Conservation (phyloP, 2,888 invertebrate species). For the Cactoblastis cactorum region DNA sequence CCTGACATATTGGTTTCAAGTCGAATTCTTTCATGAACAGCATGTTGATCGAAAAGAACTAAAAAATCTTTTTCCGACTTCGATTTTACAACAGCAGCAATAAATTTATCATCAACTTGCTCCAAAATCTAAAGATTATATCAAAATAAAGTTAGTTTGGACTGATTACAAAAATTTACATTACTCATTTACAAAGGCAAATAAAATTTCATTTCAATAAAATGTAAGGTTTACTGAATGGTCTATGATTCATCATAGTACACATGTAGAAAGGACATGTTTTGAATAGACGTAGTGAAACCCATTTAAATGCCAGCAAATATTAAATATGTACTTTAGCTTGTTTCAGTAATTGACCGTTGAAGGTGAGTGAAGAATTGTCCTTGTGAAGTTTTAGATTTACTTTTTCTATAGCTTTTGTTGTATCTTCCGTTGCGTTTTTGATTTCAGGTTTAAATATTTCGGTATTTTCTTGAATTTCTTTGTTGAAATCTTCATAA, state of each 20-base stretch:
- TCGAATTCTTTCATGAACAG: conserved; percentile 90
- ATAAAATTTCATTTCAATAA: no score
- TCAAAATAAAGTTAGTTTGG: no score
- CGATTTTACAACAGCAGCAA: conserved; percentile 69
- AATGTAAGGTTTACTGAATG: no score
- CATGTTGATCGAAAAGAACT: conserved; percentile 91
- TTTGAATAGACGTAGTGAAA: no score
- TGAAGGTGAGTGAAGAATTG: conserved; percentile 50
- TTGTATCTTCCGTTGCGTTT: conserved; percentile 38
- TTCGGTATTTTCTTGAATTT: conserved; percentile 64
- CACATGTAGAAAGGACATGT: no score
- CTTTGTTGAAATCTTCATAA: conserved; percentile 64
- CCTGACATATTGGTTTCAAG: conserved; percentile 84
- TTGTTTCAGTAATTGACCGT: conserved; percentile 42
- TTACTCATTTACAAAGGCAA: no score
- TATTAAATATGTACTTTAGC: conserved; percentile 39
- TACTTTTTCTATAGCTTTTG: conserved; percentile 47
- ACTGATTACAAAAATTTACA: no score
- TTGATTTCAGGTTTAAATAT: conserved; percentile 54
- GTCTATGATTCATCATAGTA: no score
- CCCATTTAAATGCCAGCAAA: no score
- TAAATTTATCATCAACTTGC: conserved; percentile 88
- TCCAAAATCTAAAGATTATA: conserved; percentile 84
- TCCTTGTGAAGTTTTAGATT: conserved; percentile 44
- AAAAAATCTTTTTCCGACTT: conserved; percentile 62